Base-by-base conservation (phyloP, 2,797 vertebrate species). In the Rhinichthys osculus region DNA sequence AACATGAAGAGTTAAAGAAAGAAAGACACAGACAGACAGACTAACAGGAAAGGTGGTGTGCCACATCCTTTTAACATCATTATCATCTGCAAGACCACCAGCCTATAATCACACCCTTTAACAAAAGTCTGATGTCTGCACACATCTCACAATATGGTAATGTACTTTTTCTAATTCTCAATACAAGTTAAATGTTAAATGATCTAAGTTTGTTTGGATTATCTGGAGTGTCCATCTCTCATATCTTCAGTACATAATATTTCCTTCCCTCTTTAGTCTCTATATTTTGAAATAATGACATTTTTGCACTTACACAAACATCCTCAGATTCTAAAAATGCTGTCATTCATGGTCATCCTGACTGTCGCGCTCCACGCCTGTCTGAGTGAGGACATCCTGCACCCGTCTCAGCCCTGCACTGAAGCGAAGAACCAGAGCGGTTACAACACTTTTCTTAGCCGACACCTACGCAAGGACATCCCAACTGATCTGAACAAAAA, bases 381-480 rank as follows among this genome's bases (percentile, higher is more conserved):
- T 81, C 66, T 81, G 23, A 19, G 80, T 70, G 23, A 1, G 47
- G 79, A 81, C 66, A 30, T 6, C 23, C 21, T 54, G 66, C n/a
- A 54, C 47, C 66, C 33, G 11, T 54, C 30, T 69, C 50, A 27
- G 79, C 87, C 84, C 27, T 88, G 87, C 59, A 74, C 72, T 23
- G 0, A 16, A n/a, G 62, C 7, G 0, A 1, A 6, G 4, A 59
- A 14, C 1, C 21, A 23, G 4, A 3, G 10, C 1, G 54, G 17
- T 14, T 82, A 47, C 17, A 0, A 67, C 0, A 19, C 0, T 2
- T 87, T 87, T 62, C 35, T 78, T 30, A 7, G 10, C 1, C 76
- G 35, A 9, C 87, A 88, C 27, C 42, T 87, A 13, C 66, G 38
- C 19, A 21, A 59, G 0, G 66, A 57, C 50, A 23, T 30, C 7